These are phyloP conservation scores for Ochropleura leucogaster DNA, from an alignment of 2,888 invertebrate genomes.

Conservation along the genomic window DNA sequence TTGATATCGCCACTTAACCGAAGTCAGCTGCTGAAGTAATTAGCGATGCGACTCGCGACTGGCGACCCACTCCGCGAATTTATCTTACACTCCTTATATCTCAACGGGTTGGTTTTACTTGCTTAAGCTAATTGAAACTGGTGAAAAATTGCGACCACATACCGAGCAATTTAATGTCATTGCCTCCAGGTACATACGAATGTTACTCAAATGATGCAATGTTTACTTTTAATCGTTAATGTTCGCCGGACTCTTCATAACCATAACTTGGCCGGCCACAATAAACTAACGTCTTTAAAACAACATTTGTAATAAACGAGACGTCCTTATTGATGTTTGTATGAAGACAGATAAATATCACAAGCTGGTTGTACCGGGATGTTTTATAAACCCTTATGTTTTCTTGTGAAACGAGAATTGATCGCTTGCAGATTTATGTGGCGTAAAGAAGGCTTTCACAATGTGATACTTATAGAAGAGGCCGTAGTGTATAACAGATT, in stretches of 20 bases:
- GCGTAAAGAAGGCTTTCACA: slow-evolving; percentile 32
- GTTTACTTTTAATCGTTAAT: slow-evolving; percentile 69
- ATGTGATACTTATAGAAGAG: slow-evolving; percentile 26
- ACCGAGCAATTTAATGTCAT: slow-evolving; percentile 77
- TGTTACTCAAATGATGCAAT: slow-evolving; percentile 69
- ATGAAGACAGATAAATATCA: slow-evolving; percentile 55
- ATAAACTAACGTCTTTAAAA: slow-evolving; percentile 66
- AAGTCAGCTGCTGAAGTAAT: slow-evolving; percentile 85
- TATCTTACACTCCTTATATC: slow-evolving; percentile 72
- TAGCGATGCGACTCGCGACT: slow-evolving; percentile 76
- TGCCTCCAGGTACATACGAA: slow-evolving; percentile 70
- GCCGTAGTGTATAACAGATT: slow-evolving; percentile 36
- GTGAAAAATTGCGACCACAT: slow-evolving; percentile 84
- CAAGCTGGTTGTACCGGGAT: slow-evolving; percentile 40
- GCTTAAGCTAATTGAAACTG: slow-evolving; percentile 80
- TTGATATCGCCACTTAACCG: slow-evolving; percentile 82
- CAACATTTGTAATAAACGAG: slow-evolving; percentile 61
- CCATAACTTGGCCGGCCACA: slow-evolving; percentile 57
- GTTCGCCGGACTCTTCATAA: slow-evolving; percentile 54
- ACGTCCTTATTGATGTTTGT: slow-evolving; percentile 57
- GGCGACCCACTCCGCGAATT: slow-evolving; percentile 69
- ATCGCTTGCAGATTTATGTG: slow-evolving; percentile 41
- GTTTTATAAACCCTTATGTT: slow-evolving; percentile 50
- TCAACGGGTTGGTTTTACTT: slow-evolving; percentile 68
- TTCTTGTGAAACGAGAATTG: slow-evolving; percentile 52